Conservation (phyloP, 2,797 vertebrate species). For the Dryobates pubescens region DNA sequence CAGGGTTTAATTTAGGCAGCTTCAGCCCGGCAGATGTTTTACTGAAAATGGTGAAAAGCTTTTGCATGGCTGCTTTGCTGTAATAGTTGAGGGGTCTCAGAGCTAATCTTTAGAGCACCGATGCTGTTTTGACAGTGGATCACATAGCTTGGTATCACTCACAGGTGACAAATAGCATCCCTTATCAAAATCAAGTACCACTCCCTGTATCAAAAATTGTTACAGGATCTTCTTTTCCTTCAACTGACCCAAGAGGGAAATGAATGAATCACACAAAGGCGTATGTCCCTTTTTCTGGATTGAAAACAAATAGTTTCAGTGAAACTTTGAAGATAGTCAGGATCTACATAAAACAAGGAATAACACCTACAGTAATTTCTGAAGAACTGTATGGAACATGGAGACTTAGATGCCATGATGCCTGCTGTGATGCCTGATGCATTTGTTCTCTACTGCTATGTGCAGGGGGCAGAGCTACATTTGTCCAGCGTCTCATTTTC, state of each 20-base stretch:
- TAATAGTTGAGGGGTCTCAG: not conserved
- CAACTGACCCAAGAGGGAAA: not conserved
- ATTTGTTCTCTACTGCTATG: not conserved
- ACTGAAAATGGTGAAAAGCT: not conserved
- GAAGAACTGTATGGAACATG: not conserved
- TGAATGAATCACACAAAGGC: not conserved
- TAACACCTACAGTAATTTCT: not conserved
- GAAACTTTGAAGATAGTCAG: not conserved
- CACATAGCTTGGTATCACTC: not conserved
- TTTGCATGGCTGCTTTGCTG: not conserved
- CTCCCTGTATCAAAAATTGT: not conserved
- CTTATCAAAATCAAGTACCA: not conserved
- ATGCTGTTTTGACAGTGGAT: not conserved
- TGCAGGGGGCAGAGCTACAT: not conserved
- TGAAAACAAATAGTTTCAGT: not conserved
- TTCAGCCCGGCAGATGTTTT: not conserved
- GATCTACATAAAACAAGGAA: not conserved
- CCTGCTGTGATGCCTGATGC: not conserved
- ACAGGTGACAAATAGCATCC: not conserved
- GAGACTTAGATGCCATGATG: not conserved
- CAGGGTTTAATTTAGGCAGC: rapidly evolving
- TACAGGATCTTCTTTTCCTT: not conserved
- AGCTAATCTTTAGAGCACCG: rapidly evolving
- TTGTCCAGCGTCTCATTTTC: not conserved
- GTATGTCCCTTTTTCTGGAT: not conserved